These are phyloP conservation scores for Dermochelys coriacea DNA, from an alignment of 2,797 vertebrate species.

Conservation along the genomic window DNA sequence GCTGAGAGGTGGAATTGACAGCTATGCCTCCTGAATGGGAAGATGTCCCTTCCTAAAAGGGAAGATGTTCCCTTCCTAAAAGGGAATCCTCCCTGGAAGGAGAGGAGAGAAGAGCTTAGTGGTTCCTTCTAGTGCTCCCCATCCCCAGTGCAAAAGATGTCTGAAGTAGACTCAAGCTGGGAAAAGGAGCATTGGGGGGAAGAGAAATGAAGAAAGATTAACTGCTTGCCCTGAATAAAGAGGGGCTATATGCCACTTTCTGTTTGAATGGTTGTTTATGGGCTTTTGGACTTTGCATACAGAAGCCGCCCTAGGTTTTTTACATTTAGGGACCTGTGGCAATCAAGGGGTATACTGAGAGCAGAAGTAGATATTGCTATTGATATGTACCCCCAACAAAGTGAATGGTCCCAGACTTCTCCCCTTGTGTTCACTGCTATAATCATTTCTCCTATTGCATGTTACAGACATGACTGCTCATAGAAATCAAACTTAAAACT, in stretches of 20 bases:
- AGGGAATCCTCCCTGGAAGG: neutral
- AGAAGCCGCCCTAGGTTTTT: neutral
- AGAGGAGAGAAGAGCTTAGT: rapidly evolving
- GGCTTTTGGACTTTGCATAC: neutral
- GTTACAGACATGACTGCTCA: neutral
- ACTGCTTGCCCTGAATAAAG: neutral
- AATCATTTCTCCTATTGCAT: neutral
- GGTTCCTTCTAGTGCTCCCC: neutral
- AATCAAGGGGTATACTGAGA: neutral
- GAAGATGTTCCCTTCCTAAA: too few relatives aligned
- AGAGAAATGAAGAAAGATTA: neutral
- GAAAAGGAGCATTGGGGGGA: neutral
- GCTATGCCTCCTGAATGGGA: neutral
- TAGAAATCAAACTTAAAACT: neutral
- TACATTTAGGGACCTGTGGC: neutral
- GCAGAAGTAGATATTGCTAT: too few relatives aligned
- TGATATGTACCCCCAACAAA: neutral
- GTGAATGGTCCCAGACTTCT: neutral
- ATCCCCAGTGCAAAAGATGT: neutral
- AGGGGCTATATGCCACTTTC: neutral
- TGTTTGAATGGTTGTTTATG: neutral
- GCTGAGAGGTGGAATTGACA: neutral
- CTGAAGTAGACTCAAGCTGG: rapidly evolving
- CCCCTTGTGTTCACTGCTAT: neutral
- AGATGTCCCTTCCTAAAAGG: too few relatives aligned